Evolutionary conservation across 2,113 vertebrate genomes (phyloP), one percentile per base, ranked within the genome.

Genomic region (Strigops habroptila): DNA sequence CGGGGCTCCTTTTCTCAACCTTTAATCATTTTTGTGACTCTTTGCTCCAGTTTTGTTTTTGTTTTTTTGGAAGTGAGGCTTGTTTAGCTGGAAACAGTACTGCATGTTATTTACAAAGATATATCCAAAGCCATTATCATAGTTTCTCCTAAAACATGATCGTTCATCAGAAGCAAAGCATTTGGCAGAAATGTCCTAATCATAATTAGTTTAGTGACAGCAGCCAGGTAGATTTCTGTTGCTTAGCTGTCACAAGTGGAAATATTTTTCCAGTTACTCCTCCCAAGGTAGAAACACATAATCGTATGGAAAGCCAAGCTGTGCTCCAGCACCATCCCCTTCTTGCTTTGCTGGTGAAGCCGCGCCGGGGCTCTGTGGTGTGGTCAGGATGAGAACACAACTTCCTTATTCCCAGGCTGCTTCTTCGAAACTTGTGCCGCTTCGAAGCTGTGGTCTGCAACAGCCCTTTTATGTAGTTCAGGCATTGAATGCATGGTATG

Each of bases 211-310:
- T 79, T 63, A 33, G 64, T 16, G 37, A 30, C 25, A 88, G 33
- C 33, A 39, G 37, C 22, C 17, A 60, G 53, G 53, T 83, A 77
- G 44, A 37, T 73, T 83, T 77, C 33, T 14, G 12, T 9, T 35
- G 49, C 11, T 49, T 30, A 82, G 14, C 35, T 2, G 0, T 37
- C 0, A 0, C 0, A 17, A 51, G 35, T 43, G 52, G 39, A 78
- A 78, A 35, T 3, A 14, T 64, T 86, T 49, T 53, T 44, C 49
- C 31, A 33, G 49, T 2, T 1, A 3, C 27, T 46, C 22, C 24
- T 79, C 8, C 21, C 7, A 28, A 27, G 35, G 44, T 15, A 48
- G 65, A 87, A 88, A 25, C 25, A 68, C 10, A 7, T 5, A 60
- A 48, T 13, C 13, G 64, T 37, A 41, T 3, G 5, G n/a, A 55